Evolutionary conservation across 2,888 invertebrate genomes (phyloP).

Genomic region (Drosophila neonasuta): DNA sequence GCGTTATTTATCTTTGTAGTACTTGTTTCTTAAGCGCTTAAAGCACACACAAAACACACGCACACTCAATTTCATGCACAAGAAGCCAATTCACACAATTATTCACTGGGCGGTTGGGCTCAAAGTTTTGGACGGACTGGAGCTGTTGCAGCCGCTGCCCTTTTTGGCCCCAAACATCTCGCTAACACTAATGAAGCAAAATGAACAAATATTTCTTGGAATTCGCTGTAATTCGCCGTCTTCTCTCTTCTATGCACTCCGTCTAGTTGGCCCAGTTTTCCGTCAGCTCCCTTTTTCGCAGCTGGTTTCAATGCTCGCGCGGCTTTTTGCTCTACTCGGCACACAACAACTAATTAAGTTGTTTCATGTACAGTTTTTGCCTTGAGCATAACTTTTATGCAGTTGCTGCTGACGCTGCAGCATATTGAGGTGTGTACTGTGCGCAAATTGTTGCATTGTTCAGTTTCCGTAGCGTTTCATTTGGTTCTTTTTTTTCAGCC

Average conservation of each 20-base stretch:
- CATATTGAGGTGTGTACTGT: constrained; percentile 61
- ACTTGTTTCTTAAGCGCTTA: constrained; percentile 71
- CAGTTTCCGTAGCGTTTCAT: constrained; percentile 34
- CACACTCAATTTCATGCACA: not conserved
- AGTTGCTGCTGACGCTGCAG: constrained; percentile 49
- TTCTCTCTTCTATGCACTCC: not conserved
- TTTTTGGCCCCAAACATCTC: constrained; percentile 60
- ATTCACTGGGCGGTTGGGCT: constrained; percentile 14
- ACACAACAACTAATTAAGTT: constrained; percentile 77
- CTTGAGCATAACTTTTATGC: constrained; percentile 65
- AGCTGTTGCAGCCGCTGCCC: constrained; percentile 44
- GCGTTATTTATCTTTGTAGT: constrained; percentile 39
- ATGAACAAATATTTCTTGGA: constrained; percentile 70
- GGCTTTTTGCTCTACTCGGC: constrained; percentile 44
- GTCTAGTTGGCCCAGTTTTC: constrained; percentile 21
- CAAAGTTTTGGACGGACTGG: constrained; percentile 21
- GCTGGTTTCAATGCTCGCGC: constrained; percentile 18
- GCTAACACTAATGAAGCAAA: constrained; percentile 72
- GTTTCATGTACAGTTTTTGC: constrained; percentile 72
- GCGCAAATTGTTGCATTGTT: constrained; percentile 70
- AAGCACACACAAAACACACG: constrained; percentile 19
- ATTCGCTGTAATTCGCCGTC: constrained; percentile 37
- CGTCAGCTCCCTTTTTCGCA: not conserved
- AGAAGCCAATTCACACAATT: constrained; percentile 18
- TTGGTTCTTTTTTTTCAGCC: constrained; percentile 16